Conservation (phyloP, 2,888 invertebrate genomes). For the Trissolcus brochymenae region DNA sequence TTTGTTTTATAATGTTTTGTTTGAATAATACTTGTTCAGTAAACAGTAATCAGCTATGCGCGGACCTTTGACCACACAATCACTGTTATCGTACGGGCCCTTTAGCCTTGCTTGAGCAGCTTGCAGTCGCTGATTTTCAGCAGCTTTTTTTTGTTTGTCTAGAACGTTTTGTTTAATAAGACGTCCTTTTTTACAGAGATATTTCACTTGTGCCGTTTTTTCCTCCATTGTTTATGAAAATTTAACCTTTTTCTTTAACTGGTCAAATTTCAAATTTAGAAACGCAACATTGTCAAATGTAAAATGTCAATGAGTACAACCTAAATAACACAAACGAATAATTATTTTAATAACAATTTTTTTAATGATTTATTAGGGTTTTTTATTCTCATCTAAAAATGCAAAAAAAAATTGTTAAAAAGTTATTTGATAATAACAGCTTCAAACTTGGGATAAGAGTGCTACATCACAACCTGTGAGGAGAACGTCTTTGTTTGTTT, state of each 20-base stretch:
- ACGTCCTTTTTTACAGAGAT: slow-evolving; percentile 5
- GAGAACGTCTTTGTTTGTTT: slow-evolving; percentile 73
- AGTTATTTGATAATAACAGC: too few species aligned
- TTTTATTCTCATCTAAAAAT: too few species aligned
- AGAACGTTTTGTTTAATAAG: slow-evolving; percentile 15
- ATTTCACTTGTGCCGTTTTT: too few species aligned
- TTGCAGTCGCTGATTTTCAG: slow-evolving; percentile 5
- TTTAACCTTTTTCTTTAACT: too few species aligned
- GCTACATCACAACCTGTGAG: slow-evolving; percentile 58
- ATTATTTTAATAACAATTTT: too few species aligned
- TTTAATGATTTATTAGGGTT: too few species aligned
- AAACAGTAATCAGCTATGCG: slow-evolving; percentile 2
- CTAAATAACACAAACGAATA: too few species aligned
- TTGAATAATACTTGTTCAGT: slow-evolving; percentile 3
- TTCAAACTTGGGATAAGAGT: slow-evolving; percentile 71
- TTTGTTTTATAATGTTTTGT: not conserved
- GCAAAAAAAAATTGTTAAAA: too few species aligned
- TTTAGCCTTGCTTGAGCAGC: not conserved
- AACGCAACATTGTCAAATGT: too few species aligned
- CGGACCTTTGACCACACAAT: not conserved
- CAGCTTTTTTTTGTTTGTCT: slow-evolving; percentile 9
- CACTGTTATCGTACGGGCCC: not conserved
- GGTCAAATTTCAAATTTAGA: too few species aligned
- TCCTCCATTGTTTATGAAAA: too few species aligned
- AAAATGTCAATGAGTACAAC: not conserved